Evolutionary conservation across 2,113 vertebrate genomes (phyloP), one percentile per base, ranked within the genome.

Genomic region (Hystrix cristata): DNA sequence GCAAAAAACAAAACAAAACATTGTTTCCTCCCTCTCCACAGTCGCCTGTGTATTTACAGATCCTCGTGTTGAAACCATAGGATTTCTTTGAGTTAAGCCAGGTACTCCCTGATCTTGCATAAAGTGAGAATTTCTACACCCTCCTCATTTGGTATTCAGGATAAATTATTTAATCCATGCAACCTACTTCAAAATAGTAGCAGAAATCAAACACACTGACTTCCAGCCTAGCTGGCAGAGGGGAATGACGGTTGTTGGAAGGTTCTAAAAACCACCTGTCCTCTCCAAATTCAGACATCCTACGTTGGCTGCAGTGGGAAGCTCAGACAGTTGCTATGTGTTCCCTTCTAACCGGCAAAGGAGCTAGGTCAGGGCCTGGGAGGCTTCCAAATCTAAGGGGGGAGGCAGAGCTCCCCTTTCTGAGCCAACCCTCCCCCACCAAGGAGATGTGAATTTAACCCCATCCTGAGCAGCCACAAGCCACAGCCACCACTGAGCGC

Each of bases 241-340:
- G 48, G 31, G 92, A 94, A 83, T 69, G 51, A n/a, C 82, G 53
- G 57, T 81, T n/a, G 21, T 64, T 74, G 94, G 57, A 88, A 93
- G 84, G 72, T 57, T 93, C 62, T 38, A 16, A 69, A 84, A 90
- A 92, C 71, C 71, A 87, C 80, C 79, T 96, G 89, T 59, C 62
- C 67, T 94, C 43, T 48, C 27, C 29, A 14, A 93, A 91, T 90
- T 83, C 72, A 25, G 27, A 90, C 92, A 67, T 12, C 48, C 82
- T 67, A 38, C 11, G 0, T 38, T 55, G 80, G 72, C 89, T 81
- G 51, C 11, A 4, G 21, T 19, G 16, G 87, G 48, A 87, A 76
- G 93, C 46, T 19, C 64, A 65, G 83, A 43, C 38, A 46, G 81
- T 4, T 76, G 53, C 48, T 69, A 34, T 65, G 34, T 6, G 6